Evolutionary conservation across 2,797 vertebrate species (phyloP).

Genomic region (Diplodus puntazzo): DNA sequence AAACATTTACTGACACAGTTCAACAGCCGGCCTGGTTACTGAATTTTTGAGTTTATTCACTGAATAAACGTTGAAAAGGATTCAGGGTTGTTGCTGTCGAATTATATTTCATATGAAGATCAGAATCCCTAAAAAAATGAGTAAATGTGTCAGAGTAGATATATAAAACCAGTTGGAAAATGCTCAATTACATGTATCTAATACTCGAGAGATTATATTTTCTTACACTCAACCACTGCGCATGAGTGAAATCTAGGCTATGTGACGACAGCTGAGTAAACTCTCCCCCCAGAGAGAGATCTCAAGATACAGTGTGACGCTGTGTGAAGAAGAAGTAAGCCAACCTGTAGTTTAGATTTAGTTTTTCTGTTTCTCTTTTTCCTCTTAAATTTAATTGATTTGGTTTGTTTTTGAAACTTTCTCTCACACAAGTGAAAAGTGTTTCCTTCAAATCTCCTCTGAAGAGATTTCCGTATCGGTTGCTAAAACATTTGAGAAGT

Average conservation of each 20-base stretch:
- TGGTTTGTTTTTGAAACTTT: not conserved
- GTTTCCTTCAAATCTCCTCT: not conserved
- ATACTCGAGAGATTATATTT: not conserved
- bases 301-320: not conserved
- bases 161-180: not conserved
- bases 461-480: not conserved
- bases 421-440: not conserved
- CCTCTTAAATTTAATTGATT: not conserved
- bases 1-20: too few relatives aligned
- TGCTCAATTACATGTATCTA: not conserved
- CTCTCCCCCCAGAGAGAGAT: not conserved
- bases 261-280: not conserved
- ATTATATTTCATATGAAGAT: too few relatives aligned
- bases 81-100: too few relatives aligned
- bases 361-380: too few relatives aligned
- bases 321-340: not conserved
- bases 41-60: too few relatives aligned
- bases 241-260: not conserved
- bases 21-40: too few relatives aligned
- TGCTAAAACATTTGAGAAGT: not conserved
- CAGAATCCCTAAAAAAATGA: too few relatives aligned
- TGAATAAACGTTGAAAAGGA: too few relatives aligned
- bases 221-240: not conserved
- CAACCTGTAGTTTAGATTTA: not conserved
- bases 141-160: too few relatives aligned